Evolutionary conservation across 2,797 vertebrate species (phyloP), one percentile per base, ranked within the genome.

Genomic region (Scleropages formosus): DNA sequence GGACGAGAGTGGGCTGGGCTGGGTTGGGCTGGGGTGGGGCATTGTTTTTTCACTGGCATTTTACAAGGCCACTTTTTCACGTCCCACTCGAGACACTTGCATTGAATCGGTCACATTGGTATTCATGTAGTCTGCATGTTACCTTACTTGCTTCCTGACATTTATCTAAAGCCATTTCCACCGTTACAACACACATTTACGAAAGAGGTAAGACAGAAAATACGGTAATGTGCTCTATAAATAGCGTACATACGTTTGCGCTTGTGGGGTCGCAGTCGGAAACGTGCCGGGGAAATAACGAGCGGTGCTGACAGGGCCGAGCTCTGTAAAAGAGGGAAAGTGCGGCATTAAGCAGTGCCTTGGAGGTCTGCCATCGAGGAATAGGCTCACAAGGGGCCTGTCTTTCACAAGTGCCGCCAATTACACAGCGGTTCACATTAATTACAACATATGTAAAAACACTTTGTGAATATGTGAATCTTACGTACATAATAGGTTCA

Each of bases 351-450:
- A 31, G 59, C 49, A 67, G 59, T 71, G 47, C 61, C 58, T 63
- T 79, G 78, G 78, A 79, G 80, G 74, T 78, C 74, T 76, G 75
- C 80, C 80, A 77, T 77, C 73, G 70, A 78, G 79, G 73, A 79
- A 84, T n/a, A 79, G 76, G 76, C 79, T 79, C 82, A 80, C 72
- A 72, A 82, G 80, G 53, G 31, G 72, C 75, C 73, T 13, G 39
- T 20, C 24, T 63, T 74, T 74, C 64, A 39, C 20, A 10, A n/a
- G 27, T 22, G 22, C 51, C 44, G 68, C 9, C 27, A 75, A 61
- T 75, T 44, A 59, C 47, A 75, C 39, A 62, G 39, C 58, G 61
- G 66, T 31, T 39, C 59, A 27, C 69, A 71, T 44, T 18, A 59
- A 58, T 56, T 67, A 49, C 16, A 44, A 24, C 51, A 16, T 56